A percentile compares a stretch with the other conserved stretches of the same genome.
These are phyloP conservation scores for Iselma pallidipennis DNA, from an alignment of 2,888 invertebrate species.

Conservation along the genomic window DNA sequence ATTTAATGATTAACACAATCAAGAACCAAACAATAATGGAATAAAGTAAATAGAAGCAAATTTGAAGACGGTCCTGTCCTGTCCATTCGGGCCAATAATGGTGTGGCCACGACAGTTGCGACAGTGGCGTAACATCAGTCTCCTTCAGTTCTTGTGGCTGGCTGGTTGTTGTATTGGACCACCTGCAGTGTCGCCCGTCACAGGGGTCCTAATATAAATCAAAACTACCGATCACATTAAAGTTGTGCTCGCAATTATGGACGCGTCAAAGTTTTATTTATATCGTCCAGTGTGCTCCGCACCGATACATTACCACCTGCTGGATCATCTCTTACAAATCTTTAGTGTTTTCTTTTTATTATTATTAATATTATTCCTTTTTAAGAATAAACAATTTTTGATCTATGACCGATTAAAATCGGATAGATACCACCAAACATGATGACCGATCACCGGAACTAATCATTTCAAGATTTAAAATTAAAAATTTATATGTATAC, in stretches of 20 bases:
- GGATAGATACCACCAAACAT: not conserved
- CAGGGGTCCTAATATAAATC: constrained; percentile 51
- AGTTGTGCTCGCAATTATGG: constrained; percentile 53
- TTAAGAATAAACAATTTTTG: not conserved
- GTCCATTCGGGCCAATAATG: not conserved
- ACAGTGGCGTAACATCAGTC: constrained; percentile 35
- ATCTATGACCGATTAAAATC: constrained; percentile 8
- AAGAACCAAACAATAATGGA: too few relatives aligned
- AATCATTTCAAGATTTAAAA: constrained; percentile 5
- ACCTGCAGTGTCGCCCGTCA: constrained; percentile 48
- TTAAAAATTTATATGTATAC: not conserved
- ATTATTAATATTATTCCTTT: not conserved
- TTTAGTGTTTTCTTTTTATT: not conserved
- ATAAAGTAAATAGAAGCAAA: too few relatives aligned
- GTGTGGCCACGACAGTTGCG: constrained; percentile 1
- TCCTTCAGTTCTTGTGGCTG: too few relatives aligned
- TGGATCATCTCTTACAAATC: constrained; percentile 26
- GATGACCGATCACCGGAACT: constrained; percentile 19
- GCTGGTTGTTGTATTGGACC: constrained; percentile 42
- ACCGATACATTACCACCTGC: constrained; percentile 28
- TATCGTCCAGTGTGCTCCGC: constrained; percentile 41
- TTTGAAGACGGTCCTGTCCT: not conserved
- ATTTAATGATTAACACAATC: not conserved
- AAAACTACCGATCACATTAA: constrained; percentile 54
- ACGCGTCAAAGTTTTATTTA: constrained; percentile 55